Conservation (phyloP, 2,888 invertebrate genomes). For the Elysia crispata region DNA sequence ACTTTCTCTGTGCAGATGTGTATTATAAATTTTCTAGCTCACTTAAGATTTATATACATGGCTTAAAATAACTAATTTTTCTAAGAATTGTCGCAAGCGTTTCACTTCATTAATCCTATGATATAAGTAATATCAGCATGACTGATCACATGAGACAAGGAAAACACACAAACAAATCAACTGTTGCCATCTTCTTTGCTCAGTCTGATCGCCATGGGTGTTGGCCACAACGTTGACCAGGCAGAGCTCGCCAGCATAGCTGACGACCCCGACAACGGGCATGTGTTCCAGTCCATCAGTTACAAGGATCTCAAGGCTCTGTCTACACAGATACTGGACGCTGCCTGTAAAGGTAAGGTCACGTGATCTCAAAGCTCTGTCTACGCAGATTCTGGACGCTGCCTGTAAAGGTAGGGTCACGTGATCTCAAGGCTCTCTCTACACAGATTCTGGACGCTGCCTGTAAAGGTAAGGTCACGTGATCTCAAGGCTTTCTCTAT, state of each 20-base stretch:
- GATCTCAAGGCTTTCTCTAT: conserved; percentile 46
- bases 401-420: conserved; percentile 59
- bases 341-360: conserved; percentile 61
- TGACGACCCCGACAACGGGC: conserved; percentile 57
- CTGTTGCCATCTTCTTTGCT: conserved; percentile 40
- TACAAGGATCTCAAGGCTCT: conserved; percentile 62
- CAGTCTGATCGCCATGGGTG: conserved; percentile 60
- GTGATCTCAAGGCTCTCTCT: conserved; percentile 43
- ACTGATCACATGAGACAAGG: too few species aligned
- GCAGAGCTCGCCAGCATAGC: conserved; percentile 64
- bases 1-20: too few species aligned
- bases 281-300: conserved; percentile 60
- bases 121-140: too few species aligned
- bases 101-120: too few species aligned
- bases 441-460: conserved; percentile 59
- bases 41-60: too few species aligned
- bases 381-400: conserved; percentile 57
- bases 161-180: not conserved
- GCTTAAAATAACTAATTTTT: too few species aligned
- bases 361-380: conserved; percentile 36
- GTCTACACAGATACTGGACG: conserved; percentile 57
- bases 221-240: conserved; percentile 62
- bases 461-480: conserved; percentile 57
- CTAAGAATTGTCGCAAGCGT: too few species aligned
- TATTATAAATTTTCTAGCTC: too few species aligned